Conservation (phyloP, 23 tunicate genomes). For the Trididemnum nubilum region DNA sequence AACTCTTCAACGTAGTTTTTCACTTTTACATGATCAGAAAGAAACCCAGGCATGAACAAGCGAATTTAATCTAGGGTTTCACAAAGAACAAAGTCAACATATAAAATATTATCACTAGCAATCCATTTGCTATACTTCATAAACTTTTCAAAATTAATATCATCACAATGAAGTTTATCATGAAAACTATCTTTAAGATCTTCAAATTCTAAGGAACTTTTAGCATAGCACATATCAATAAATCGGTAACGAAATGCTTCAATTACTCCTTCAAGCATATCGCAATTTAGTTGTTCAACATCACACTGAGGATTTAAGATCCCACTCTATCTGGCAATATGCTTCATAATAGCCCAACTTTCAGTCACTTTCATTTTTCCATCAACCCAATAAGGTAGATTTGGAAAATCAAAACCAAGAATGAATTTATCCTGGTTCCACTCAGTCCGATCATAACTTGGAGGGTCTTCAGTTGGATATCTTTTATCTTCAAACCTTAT, state of each 20-base stretch:
- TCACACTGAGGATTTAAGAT: constrained; percentile 29
- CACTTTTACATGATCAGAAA: constrained; percentile 22
- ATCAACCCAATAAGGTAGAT: constrained; percentile 78
- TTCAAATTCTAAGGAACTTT: constrained; percentile 25
- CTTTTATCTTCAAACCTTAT: constrained; percentile 46
- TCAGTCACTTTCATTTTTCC: constrained; percentile 78
- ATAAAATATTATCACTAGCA: constrained; percentile 46
- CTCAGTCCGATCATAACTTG: constrained; percentile 51
- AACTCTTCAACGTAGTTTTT: constrained; percentile 38
- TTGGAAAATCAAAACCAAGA: constrained; percentile 77
- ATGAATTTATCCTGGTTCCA: constrained; percentile 58
- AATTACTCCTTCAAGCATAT: constrained; percentile 54
- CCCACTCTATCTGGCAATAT: constrained; percentile 55
- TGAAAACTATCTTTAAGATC: constrained; percentile 3
- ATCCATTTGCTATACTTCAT: constrained; percentile 39
- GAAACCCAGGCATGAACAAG: constrained; percentile 33
- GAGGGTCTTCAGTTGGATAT: constrained; percentile 50
- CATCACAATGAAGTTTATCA: not conserved
- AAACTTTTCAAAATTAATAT: constrained; percentile 36
- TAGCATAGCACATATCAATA: constrained; percentile 37
- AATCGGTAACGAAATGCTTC: constrained; percentile 52
- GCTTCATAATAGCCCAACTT: constrained; percentile 79
- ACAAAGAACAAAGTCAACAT: constrained; percentile 80
- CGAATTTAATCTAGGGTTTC: constrained; percentile 84
- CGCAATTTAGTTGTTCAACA: constrained; percentile 35